Conservation (phyloP, 2,113 vertebrate genomes). For the Siniperca chuatsi region DNA sequence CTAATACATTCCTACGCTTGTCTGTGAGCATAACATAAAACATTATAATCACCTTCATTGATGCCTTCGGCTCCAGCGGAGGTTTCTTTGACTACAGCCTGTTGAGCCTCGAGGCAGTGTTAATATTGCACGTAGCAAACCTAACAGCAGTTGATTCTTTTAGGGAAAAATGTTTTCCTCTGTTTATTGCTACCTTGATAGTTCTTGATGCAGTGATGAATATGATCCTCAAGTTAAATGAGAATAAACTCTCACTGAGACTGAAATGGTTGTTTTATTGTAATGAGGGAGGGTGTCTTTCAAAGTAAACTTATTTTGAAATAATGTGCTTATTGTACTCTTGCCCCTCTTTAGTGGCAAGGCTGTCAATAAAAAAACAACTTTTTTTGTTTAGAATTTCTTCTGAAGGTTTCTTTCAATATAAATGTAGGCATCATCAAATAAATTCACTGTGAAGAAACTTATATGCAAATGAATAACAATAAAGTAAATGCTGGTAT, state of each 20-base stretch:
- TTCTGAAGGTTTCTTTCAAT: background rate
- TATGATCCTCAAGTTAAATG: background rate
- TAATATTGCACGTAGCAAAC: conserved; percentile 64
- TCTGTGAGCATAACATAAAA: conserved; percentile 30
- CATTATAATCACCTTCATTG: conserved; percentile 48
- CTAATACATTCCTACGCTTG: background rate
- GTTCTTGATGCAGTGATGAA: background rate
- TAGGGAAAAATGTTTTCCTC: conserved; percentile 23
- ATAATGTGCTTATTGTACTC: background rate
- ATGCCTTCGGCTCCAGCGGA: conserved; percentile 40
- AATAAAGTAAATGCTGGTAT: background rate
- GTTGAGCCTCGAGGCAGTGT: conserved; percentile 61
- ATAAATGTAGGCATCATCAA: background rate
- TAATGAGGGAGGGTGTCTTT: background rate
- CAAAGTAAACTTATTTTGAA: conserved; percentile 1
- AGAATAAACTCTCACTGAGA: background rate
- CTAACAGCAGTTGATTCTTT: conserved; percentile 42
- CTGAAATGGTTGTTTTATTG: background rate
- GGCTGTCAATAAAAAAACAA: background rate
- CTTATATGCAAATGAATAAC: background rate
- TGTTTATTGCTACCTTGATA: conserved; percentile 27
- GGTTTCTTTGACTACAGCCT: conserved; percentile 44
- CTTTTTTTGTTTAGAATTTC: background rate
- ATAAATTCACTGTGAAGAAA: conserved; percentile 1
- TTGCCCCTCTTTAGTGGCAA: background rate